These are phyloP conservation scores for Amiota minor DNA, from an alignment of 2,888 invertebrate genomes.

Conservation along the genomic window DNA sequence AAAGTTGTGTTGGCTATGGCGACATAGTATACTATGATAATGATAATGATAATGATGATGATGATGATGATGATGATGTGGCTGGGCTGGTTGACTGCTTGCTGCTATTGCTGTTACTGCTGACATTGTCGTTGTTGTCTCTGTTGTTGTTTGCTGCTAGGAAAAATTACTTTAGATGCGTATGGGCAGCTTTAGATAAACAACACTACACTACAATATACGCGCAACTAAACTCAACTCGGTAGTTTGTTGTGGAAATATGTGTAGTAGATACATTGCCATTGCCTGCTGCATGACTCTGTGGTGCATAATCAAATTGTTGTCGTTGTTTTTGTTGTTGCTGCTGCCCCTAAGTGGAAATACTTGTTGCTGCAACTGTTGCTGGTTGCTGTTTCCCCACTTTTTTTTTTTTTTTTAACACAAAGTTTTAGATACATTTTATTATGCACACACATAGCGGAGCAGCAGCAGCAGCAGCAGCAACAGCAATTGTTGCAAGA, in stretches of 20 bases:
- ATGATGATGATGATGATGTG: conserved; percentile 22
- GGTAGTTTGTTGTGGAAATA: no score
- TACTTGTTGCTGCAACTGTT: conserved; percentile 61
- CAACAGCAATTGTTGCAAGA: no score
- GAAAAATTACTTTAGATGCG: conserved; percentile 23
- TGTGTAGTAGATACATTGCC: not conserved
- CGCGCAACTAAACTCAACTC: no score
- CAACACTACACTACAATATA: no score
- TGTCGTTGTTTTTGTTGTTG: conserved; percentile 50
- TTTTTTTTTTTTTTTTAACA: conserved; percentile 12
- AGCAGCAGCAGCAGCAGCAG: no score
- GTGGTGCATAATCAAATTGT: conserved; percentile 69
- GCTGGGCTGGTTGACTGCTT: conserved; percentile 7
- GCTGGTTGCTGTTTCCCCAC: conserved; percentile 21
- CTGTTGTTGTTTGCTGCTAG: conserved; percentile 53
- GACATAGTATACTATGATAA: not conserved
- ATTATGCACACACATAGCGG: conserved; percentile 47
- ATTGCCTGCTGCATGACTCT: conserved; percentile 44
- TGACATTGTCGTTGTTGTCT: conserved; percentile 35
- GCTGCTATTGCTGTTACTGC: conserved; percentile 33
- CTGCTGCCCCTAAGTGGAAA: conserved; percentile 66
- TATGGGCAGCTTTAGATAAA: conserved; percentile 12
- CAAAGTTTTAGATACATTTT: conserved; percentile 54
- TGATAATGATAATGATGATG: not conserved
- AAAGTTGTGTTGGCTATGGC: not conserved